Evolutionary conservation across 1,140 invertebrate genomes (phyloP).

Genomic region (Heliconius hewitsoni): DNA sequence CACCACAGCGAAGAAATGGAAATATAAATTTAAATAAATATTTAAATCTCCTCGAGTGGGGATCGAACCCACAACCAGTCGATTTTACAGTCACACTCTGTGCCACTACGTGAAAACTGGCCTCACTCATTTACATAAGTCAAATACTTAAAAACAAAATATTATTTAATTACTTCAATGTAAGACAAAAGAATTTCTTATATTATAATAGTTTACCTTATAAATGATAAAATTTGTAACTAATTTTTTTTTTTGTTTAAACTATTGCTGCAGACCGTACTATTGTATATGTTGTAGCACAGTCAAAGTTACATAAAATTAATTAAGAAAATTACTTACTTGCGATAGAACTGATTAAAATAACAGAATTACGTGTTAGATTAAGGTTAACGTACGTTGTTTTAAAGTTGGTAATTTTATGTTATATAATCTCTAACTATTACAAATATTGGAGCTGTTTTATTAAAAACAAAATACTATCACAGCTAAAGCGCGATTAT

Average conservation of each 20-base stretch:
- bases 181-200: background rate
- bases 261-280: background rate
- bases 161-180: background rate
- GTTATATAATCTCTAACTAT: background rate
- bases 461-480: background rate
- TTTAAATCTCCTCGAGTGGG: too few species aligned
- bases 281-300: background rate
- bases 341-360: background rate
- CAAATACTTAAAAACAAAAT: background rate
- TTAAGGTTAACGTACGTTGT: too few species aligned
- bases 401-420: background rate
- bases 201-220: background rate
- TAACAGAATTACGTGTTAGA: too few species aligned
- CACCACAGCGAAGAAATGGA: background rate
- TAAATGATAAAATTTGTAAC: background rate
- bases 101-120: too few species aligned
- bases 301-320: background rate
- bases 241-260: background rate
- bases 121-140: background rate
- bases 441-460: background rate
- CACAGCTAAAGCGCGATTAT: background rate
- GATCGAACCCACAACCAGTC: too few species aligned
- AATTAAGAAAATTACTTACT: background rate
- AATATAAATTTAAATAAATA: too few species aligned
- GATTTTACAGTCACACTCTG: too few species aligned